Percentiles rank a stretch among this genome's conserved stretches.
Evolutionary conservation across 2,797 vertebrate species (phyloP).

Genomic region (Coranthus polyacanthus): DNA sequence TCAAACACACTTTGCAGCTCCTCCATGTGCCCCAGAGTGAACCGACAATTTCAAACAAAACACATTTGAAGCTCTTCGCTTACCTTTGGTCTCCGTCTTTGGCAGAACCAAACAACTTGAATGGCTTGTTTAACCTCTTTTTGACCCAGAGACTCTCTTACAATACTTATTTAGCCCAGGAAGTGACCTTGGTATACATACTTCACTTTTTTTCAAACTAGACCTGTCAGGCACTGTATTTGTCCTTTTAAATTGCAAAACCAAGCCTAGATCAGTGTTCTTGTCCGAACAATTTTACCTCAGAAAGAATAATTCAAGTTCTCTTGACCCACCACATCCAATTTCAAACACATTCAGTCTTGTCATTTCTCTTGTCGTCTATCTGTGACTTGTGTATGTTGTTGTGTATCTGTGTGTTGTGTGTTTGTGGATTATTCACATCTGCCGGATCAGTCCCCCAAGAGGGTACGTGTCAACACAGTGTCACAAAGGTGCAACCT

Average conservation of each 20-base stretch:
- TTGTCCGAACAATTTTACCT: slow-evolving; percentile 23
- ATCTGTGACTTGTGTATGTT: slow-evolving; percentile 38
- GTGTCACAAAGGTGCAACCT: slow-evolving; percentile 50
- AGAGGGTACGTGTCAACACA: slow-evolving; percentile 40
- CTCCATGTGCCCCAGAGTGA: slow-evolving; percentile 23
- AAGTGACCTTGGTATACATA: slow-evolving; percentile 26
- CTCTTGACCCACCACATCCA: slow-evolving; percentile 20
- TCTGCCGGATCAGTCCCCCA: slow-evolving; percentile 29
- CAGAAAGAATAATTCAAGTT: slow-evolving; percentile 14
- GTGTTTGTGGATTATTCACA: slow-evolving; percentile 40
- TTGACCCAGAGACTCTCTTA: slow-evolving; percentile 40
- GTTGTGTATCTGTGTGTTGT: no score
- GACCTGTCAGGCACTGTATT: slow-evolving; percentile 26
- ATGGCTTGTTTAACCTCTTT: slow-evolving; percentile 58
- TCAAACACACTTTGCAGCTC: slow-evolving; percentile 26
- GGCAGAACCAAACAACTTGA: slow-evolving; percentile 26
- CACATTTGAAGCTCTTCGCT: slow-evolving; percentile 33
- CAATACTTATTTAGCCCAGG: slow-evolving; percentile 9
- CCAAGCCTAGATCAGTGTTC: slow-evolving; percentile 7
- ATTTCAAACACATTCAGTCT: slow-evolving; percentile 20
- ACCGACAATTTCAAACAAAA: slow-evolving; percentile 58
- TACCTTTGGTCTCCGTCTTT: slow-evolving; percentile 23
- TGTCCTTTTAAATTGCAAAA: slow-evolving; percentile 19
- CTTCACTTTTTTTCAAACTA: not conserved
- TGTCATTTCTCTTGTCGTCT: slow-evolving; percentile 43